Conservation (phyloP, 2,888 invertebrate species). For the Dasypogon diadema region DNA sequence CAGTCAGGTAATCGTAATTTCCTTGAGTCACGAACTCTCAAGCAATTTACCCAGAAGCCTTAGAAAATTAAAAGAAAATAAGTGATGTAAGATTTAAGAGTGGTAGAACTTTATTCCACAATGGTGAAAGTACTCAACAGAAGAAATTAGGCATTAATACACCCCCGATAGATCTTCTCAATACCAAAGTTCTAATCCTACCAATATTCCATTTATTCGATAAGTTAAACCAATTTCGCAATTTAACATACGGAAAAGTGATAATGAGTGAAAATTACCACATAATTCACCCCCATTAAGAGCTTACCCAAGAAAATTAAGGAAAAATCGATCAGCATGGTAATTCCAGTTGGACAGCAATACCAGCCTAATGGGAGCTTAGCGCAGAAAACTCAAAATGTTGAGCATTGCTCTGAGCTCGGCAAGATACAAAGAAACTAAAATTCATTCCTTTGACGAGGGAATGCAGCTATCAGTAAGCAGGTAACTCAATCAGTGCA, state of each 20-base stretch:
- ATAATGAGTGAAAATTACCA: neutral
- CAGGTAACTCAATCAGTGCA: slow-evolving; percentile 58
- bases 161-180: too few species aligned
- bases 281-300: slow-evolving; percentile 30
- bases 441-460: slow-evolving; percentile 30
- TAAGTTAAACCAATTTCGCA: neutral
- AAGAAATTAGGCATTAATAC: too few species aligned
- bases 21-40: too few species aligned
- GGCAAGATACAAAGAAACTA: slow-evolving; percentile 32
- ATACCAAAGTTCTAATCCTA: too few species aligned
- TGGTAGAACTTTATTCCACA: too few species aligned
- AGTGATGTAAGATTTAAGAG: too few species aligned
- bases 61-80: too few species aligned
- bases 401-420: slow-evolving; percentile 20
- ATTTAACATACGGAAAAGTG: too few species aligned
- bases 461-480: slow-evolving; percentile 44
- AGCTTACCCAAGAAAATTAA: slow-evolving; percentile 1
- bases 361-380: slow-evolving; percentile 2
- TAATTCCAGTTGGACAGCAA: slow-evolving; percentile 32
- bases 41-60: too few species aligned
- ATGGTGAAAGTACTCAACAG: too few species aligned
- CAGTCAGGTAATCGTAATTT: too few species aligned
- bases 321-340: slow-evolving; percentile 19
- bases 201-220: slow-evolving; percentile 29
- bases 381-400: slow-evolving; percentile 3